Base-by-base conservation (phyloP, 2,113 vertebrate genomes). In the Mionectes macconnelli region DNA sequence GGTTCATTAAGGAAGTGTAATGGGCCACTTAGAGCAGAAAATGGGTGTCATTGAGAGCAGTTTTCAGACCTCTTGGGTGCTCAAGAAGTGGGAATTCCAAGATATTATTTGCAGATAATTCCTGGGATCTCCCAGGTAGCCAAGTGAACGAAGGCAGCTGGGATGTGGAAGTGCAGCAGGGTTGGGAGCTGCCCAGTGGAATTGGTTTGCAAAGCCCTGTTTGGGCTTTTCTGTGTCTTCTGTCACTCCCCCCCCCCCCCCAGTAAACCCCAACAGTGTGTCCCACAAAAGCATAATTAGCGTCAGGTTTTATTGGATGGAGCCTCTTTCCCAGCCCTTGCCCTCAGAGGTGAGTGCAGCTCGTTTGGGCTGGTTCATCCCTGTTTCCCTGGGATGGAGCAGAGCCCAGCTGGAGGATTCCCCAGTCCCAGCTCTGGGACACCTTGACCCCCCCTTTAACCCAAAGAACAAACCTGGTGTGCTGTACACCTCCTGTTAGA, bases 361-460 rank as follows among this genome's bases (percentile, higher is more conserved):
- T 93, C 70, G 52, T 93, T 92, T 78, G 68, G 62, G 40, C 95
- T 23, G 62, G 31, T 80, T 93, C 83, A 22, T 94, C 93, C 84
- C 39, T 0, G n/a, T 44, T 37, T 20, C 27, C 47, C 47, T 47
- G 47, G 47, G 47, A 12, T 47, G 4, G 45, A 40, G 64, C 74
- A 4, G 45, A 40, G 64, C 70, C 86, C 28, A 52, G 12, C 49
- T 47, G 45, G 72, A 82, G 89, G 45, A 73, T 69, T 90, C 72
- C 81, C 66, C 66, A 89, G 44, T 37, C 69, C 67, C 53, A 77
- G 24, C 35, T 67, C 66, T 50, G 47, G 27, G 40, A 8, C 8
- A 57, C 63, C 31, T 49, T 21, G 4, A 40, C 63, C 37, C 73
- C 73, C 27, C 40, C 12, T 74, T 56, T 12, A 66, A 20, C 39